Evolutionary conservation across 2,113 vertebrate species (phyloP).

Genomic region (Apodemus speciosus): DNA sequence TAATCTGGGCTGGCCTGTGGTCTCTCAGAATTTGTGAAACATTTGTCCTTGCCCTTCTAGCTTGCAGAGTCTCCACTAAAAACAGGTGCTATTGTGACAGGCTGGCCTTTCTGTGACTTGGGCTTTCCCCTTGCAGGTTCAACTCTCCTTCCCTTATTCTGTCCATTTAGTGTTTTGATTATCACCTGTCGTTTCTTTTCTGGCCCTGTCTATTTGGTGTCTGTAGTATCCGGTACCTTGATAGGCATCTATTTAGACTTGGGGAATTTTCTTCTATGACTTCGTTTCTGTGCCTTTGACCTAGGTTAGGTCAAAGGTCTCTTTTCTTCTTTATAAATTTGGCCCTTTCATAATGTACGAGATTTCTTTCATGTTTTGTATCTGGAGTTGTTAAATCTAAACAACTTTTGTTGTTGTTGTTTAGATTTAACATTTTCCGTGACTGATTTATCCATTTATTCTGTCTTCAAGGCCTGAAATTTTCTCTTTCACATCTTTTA

Average conservation of each 20-base stretch:
- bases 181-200: not conserved
- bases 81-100: not conserved
- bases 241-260: not conserved
- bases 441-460: not conserved
- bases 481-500: not conserved
- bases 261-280: not conserved
- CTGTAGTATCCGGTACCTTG: not conserved
- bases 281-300: not conserved
- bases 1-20: not conserved
- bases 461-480: not conserved
- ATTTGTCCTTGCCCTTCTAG: not conserved
- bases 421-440: not conserved
- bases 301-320: not conserved
- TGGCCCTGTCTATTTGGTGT: not conserved
- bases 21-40: not conserved
- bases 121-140: not conserved
- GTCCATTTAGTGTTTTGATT: not conserved
- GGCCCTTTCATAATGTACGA: not conserved
- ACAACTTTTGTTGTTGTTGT: not conserved
- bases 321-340: not conserved
- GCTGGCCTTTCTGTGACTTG: not conserved
- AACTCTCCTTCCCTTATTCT: not conserved
- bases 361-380: not conserved
- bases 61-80: not conserved
- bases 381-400: too few species aligned